These are phyloP conservation scores for Ferrisia virgata DNA, from an alignment of 2,888 invertebrate species.

Conservation along the genomic window DNA sequence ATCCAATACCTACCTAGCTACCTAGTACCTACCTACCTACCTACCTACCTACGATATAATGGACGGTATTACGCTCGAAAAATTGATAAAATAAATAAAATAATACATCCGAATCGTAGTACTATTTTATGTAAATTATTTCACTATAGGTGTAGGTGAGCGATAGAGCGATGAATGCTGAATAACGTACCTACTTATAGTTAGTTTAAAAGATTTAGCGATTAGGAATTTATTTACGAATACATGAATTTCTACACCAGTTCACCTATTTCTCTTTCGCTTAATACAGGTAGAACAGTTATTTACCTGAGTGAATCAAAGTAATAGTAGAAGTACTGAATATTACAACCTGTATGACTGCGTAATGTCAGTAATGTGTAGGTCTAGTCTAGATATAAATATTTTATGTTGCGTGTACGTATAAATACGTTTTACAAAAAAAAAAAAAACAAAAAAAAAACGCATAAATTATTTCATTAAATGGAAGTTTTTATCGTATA, in stretches of 20 bases:
- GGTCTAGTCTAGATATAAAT: no score
- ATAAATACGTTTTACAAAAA: no score
- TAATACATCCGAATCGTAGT: neutral
- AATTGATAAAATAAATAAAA: constrained; percentile 22
- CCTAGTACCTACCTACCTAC: neutral
- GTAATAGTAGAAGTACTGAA: no score
- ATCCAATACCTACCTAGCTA: neutral
- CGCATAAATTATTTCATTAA: no score
- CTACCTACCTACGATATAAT: neutral
- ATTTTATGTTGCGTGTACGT: no score
- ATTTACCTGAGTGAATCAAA: no score
- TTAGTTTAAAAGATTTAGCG: neutral
- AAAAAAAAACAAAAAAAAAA: no score
- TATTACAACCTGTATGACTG: no score
- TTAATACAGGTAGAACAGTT: no score
- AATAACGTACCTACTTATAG: neutral
- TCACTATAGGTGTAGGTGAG: neutral
- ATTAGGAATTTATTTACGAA: neutral
- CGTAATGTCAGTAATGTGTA: no score
- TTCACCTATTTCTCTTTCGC: neutral
- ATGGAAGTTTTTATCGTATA: no score
- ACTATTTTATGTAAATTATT: constrained; percentile 26
- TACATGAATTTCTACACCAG: neutral
- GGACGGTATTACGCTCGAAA: constrained; percentile 2
- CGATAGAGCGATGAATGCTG: constrained; percentile 7